phyloP scores from a whole-genome alignment of 2,113 vertebrate species.

The Microtus pennsylvanicus region DNA sequence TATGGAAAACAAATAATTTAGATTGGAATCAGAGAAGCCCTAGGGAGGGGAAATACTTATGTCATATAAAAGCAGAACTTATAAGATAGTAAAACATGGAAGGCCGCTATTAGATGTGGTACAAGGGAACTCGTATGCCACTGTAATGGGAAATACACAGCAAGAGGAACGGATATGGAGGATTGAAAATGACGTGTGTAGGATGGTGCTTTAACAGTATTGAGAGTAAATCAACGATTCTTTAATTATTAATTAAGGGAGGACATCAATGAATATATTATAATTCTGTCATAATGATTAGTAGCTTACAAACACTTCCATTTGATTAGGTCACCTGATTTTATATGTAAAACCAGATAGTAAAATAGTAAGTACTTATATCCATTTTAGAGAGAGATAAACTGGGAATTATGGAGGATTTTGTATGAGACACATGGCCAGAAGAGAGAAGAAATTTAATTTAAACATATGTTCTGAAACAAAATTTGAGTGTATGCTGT shows the following conservation, averaged over 20 bases:
- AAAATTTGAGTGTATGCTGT: not conserved
- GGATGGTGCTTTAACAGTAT: not conserved
- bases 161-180: not conserved
- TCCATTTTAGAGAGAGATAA: not conserved
- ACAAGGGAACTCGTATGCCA: not conserved
- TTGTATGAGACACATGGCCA: not conserved
- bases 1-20: not conserved
- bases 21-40: not conserved
- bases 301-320: not conserved
- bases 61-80: not conserved
- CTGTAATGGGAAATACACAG: not conserved
- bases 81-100: not conserved
- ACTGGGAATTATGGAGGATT: not conserved
- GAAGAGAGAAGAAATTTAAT: constrained; percentile 24
- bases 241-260: not conserved
- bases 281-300: not conserved
- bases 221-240: not conserved
- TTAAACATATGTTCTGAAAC: not conserved
- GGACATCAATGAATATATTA: not conserved
- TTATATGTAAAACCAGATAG: not conserved
- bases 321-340: not conserved
- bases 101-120: not conserved
- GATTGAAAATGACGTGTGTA: not conserved
- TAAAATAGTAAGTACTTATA: not conserved
- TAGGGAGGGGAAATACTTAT: not conserved